Evolutionary conservation across 1,140 invertebrate genomes (phyloP).

Genomic region (Spodoptera frugiperda): DNA sequence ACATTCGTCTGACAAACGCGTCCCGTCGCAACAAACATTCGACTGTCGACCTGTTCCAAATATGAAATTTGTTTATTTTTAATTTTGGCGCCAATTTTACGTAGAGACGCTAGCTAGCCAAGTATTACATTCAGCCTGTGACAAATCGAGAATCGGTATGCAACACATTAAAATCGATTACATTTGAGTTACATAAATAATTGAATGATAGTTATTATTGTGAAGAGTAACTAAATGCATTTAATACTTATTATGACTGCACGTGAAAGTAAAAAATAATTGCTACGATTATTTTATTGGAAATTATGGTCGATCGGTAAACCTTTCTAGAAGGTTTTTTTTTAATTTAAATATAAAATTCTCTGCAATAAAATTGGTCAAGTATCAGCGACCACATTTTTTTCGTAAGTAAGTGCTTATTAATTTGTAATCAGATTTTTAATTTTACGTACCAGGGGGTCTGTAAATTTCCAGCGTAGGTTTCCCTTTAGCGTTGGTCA

Average conservation of each 20-base stretch:
- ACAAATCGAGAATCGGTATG: slow-evolving; percentile 32
- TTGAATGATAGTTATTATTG: background rate
- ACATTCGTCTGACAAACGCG: slow-evolving; percentile 66
- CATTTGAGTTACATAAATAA: slow-evolving; percentile 21
- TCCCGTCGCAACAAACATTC: slow-evolving; percentile 73
- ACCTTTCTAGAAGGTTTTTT: too few relatives aligned
- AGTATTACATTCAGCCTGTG: slow-evolving; percentile 51
- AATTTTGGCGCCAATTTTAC: slow-evolving; percentile 82
- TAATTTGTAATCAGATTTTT: too few relatives aligned
- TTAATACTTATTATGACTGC: too few relatives aligned
- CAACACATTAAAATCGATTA: slow-evolving; percentile 42
- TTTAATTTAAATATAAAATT: too few relatives aligned
- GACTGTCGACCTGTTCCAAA: slow-evolving; percentile 82
- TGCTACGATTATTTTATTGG: too few relatives aligned
- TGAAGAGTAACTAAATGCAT: background rate
- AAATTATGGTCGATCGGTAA: too few relatives aligned
- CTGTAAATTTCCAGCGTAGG: slow-evolving; percentile 95
- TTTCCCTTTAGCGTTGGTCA: slow-evolving; percentile 88
- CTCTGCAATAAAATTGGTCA: too few relatives aligned
- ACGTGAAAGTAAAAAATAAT: too few relatives aligned
- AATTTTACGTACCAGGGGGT: slow-evolving; percentile 90
- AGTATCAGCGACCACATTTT: too few relatives aligned
- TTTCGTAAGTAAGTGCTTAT: too few relatives aligned
- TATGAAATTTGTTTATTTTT: slow-evolving; percentile 84
- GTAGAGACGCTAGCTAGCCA: slow-evolving; percentile 71